Evolutionary conservation across 2,888 invertebrate species (phyloP).

Genomic region (Caradrina kadenii): DNA sequence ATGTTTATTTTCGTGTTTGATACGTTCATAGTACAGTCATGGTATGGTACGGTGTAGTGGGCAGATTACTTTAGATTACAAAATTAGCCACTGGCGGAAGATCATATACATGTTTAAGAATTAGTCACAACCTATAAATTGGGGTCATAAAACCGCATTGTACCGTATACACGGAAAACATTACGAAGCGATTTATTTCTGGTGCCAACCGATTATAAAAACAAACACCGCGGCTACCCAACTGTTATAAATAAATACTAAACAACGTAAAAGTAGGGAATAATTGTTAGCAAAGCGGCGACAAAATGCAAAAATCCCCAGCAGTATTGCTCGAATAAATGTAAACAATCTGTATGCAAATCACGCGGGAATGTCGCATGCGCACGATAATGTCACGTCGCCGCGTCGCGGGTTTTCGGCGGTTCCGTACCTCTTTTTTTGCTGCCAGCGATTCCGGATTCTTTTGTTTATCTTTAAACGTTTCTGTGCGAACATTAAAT

Average conservation of each 20-base stretch:
- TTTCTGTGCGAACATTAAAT: constrained; percentile 59
- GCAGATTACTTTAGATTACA: not conserved
- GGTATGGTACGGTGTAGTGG: too few species aligned
- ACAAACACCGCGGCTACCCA: constrained; percentile 45
- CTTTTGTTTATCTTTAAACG: constrained; percentile 63
- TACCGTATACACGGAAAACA: constrained; percentile 41
- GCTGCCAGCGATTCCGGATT: constrained; percentile 51
- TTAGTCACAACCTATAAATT: constrained; percentile 49
- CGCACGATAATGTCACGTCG: constrained; percentile 75
- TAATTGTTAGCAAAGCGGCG: constrained; percentile 66
- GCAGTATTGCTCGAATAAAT: constrained; percentile 69
- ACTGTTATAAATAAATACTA: constrained; percentile 58
- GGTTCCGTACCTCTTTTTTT: constrained; percentile 61
- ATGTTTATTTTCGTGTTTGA: too few species aligned
- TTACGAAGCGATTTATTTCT: constrained; percentile 55
- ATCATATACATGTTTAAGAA: not conserved
- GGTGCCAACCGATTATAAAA: constrained; percentile 52
- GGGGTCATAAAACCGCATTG: constrained; percentile 37
- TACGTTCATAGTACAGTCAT: too few species aligned
- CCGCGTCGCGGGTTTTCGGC: constrained; percentile 50
- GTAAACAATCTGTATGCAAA: constrained; percentile 84
- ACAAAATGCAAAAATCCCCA: constrained; percentile 69
- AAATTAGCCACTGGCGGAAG: not conserved
- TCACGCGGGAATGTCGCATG: constrained; percentile 74
- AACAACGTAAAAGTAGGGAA: constrained; percentile 59